phyloP scores from a whole-genome alignment of 1,140 invertebrate genomes.

The Musca vetustissima region DNA sequence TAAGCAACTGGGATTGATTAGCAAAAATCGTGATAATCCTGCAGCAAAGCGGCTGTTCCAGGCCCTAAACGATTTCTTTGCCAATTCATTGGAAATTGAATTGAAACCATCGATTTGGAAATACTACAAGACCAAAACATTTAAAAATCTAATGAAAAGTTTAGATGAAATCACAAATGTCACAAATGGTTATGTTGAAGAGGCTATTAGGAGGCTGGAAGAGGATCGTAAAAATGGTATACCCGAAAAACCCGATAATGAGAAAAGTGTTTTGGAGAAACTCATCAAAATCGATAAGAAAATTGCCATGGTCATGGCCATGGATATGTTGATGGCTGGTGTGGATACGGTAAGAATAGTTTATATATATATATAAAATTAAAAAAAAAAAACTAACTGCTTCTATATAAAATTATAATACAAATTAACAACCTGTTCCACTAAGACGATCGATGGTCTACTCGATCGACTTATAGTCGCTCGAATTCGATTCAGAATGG shows the following conservation, averaged over 20 bases:
- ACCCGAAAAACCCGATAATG: constrained; percentile 27
- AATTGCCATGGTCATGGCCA: constrained; percentile 54
- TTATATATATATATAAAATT: too few relatives aligned
- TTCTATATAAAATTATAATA: too few relatives aligned
- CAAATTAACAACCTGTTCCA: too few relatives aligned
- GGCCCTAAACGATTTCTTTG: constrained; percentile 58
- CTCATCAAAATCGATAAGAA: constrained; percentile 56
- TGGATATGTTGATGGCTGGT: constrained; percentile 51
- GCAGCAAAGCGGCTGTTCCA: constrained; percentile 60
- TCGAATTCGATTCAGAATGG: too few relatives aligned
- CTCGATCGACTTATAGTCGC: too few relatives aligned
- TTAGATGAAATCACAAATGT: constrained; percentile 49
- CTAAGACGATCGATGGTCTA: too few relatives aligned
- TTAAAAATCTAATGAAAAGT: constrained; percentile 60
- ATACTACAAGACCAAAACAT: constrained; percentile 60
- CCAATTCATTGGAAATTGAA: constrained; percentile 59
- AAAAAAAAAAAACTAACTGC: too few relatives aligned
- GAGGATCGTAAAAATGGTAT: constrained; percentile 28
- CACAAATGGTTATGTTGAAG: constrained; percentile 37
- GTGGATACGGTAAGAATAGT: constrained; percentile 55
- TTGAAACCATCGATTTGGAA: constrained; percentile 66
- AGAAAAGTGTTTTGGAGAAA: constrained; percentile 51
- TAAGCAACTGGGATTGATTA: constrained; percentile 26
- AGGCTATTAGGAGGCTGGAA: constrained; percentile 41
- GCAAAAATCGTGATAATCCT: constrained; percentile 41